phyloP scores from a whole-genome alignment of 2,888 invertebrate species.

The Euplagia quadripunctaria region DNA sequence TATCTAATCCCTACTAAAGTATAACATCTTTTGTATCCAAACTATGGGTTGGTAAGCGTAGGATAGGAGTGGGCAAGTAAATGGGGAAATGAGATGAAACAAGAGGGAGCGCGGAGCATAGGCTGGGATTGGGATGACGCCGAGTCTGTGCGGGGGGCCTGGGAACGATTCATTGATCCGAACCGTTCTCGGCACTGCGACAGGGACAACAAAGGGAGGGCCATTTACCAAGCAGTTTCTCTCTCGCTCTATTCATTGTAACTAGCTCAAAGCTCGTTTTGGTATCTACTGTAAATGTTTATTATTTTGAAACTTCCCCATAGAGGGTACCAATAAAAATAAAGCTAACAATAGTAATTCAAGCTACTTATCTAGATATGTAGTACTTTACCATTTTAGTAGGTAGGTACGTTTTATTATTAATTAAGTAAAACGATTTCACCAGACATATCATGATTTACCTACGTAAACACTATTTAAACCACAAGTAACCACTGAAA shows the following conservation, averaged over 20 bases:
- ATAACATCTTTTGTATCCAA: conserved; percentile 29
- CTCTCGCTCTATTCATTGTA: conserved; percentile 61
- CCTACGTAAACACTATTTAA: not conserved
- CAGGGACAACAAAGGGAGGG: conserved; percentile 71
- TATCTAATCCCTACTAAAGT: conserved; percentile 18
- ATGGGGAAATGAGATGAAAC: conserved; percentile 52
- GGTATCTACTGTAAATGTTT: not conserved
- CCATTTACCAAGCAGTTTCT: conserved; percentile 58
- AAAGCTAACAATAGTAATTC: not conserved
- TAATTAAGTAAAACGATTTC: not conserved
- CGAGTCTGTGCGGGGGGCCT: conserved; percentile 70
- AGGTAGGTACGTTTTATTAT: not conserved
- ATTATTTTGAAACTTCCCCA: not conserved
- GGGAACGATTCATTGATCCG: conserved; percentile 87
- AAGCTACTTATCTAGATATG: not conserved
- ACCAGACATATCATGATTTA: not conserved
- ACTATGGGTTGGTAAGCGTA: conserved; percentile 33
- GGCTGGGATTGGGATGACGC: conserved; percentile 67
- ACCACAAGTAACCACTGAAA: not conserved
- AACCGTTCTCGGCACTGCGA: conserved; percentile 78
- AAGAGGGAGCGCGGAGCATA: conserved; percentile 61
- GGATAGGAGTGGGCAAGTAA: conserved; percentile 25
- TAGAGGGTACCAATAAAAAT: not conserved
- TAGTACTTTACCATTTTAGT: not conserved
- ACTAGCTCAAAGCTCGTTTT: not conserved